Base-by-base conservation (phyloP, 2,113 vertebrate genomes). In the Nematolebias whitei region DNA sequence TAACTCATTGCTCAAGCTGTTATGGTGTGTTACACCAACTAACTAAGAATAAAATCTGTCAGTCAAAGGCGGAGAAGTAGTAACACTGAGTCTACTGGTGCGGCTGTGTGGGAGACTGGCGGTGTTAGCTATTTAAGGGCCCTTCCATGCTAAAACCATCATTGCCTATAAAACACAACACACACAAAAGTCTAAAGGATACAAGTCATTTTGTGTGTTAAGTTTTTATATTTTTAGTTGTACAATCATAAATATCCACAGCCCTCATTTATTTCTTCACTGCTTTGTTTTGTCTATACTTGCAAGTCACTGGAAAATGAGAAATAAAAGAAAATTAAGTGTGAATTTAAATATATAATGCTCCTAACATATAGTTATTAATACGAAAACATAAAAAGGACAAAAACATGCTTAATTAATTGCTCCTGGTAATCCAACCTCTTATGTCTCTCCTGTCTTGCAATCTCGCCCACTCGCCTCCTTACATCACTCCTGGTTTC, bases 381-480 rank as follows among this genome's bases (percentile, higher is more conserved):
- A 13, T 12, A 9, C 0, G 10, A 50, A 54, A 58, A 50, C 64
- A 67, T 58, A 47, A 70, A 78, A n/a, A 69, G 49, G 56, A 68
- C 41, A 59, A 73, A 78, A 67, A 45, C 19, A 63, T 75, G 71
- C 71, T 53, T 74, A 76, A 84, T 87, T 76, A 86, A 85, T 85
- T 77, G 64, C 71, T 71, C 68, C 78, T 55, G 70, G 80, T 86
- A 68, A 76, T 76, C 68, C 62, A 64, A 57, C 63, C 50, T 63
- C 73, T 70, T 49, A 14, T 47, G 76, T 79, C 70, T 78, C 56
- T 70, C 56, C 71, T 70, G 66, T 84, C 79, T 59, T 38, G 72
- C 51, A 19, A 16, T 69, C 68, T 83, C 83, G 59, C 86, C 85
- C 85, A 84, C 88, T 74, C 70, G 18, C 72, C 74, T 76, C 55